Conservation (phyloP, 2,797 vertebrate species). For the Coccyzus lansbergi region DNA sequence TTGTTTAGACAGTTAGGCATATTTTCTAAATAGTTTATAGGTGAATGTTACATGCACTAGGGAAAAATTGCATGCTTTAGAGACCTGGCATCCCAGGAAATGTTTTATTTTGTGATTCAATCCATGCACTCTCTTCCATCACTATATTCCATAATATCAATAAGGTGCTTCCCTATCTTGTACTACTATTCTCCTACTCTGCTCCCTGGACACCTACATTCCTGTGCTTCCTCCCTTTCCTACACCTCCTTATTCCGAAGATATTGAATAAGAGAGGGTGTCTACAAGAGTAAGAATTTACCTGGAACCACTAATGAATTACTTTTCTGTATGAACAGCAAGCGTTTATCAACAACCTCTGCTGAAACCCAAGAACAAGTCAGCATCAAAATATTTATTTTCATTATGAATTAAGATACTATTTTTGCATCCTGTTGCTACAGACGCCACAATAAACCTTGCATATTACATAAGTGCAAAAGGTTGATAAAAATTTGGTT, state of each 20-base stretch:
- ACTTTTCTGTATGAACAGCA: neutral
- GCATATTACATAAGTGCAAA: neutral
- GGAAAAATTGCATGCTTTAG: neutral
- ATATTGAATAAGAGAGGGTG: neutral
- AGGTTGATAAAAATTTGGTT: neutral
- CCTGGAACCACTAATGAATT: neutral
- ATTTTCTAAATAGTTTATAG: constrained; percentile 43
- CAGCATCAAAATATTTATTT: neutral
- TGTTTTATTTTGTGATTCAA: constrained; percentile 18
- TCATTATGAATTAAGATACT: neutral
- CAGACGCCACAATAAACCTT: neutral
- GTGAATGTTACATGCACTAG: neutral
- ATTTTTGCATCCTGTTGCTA: neutral
- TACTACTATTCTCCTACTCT: neutral
- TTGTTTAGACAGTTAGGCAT: constrained; percentile 23
- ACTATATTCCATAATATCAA: neutral
- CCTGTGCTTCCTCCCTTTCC: neutral
- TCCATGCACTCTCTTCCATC: neutral
- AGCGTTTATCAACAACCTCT: neutral
- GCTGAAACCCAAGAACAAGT: neutral
- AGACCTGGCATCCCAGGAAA: neutral
- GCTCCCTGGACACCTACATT: neutral
- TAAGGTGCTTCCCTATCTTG: neutral
- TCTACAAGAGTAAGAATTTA: neutral
- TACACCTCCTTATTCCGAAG: neutral